Evolutionary conservation across 2,113 vertebrate genomes (phyloP), one percentile per base, ranked within the genome.

Genomic region (Thamnaconus septentrionalis): DNA sequence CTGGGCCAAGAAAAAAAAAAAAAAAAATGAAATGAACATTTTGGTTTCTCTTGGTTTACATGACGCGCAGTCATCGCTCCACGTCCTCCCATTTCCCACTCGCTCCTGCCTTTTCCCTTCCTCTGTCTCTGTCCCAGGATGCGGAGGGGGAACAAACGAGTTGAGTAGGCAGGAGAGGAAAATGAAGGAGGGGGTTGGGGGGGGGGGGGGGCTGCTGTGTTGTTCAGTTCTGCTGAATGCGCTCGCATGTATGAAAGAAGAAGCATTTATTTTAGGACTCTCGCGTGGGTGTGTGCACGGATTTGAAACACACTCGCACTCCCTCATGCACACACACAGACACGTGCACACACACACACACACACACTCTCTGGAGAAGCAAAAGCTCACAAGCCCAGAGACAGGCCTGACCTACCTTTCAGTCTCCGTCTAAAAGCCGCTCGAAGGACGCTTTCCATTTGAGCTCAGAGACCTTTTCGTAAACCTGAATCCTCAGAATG

Each of bases 181-280:
- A 31, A 31, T 31, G 18, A 31, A 31, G 18, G 18, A 31, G 18
- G 18, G 18, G 18, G 18, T 31, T 31, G 18, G 18, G 18, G 18
- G 18, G 18, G 18, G 18, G 18, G 69, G 50, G 61, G 59, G 59
- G 80, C 8, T 49, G 76, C 72, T 83, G 71, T 77, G 79, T 75
- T 74, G 62, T 81, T 80, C 80, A 70, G 73, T 81, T 87, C 70
- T 87, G 71, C 82, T 83, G 81, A 90, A 88, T 85, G 79, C 6
- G 65, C 78, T 87, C 87, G 84, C 85, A 87, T 87, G 81, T 88
- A 85, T 83, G 82, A 84, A 87, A 90, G 81, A 71, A 85, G 85
- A 84, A 85, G 78, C 66, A 84, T 87, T 85, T 90, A 87, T 88
- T 90, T 90, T 87, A 72, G 71, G 85, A 85, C 64, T 73, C 56